Evolutionary conservation across 1,140 invertebrate species (phyloP).

Genomic region (Brachionus asplanchnoidis): DNA sequence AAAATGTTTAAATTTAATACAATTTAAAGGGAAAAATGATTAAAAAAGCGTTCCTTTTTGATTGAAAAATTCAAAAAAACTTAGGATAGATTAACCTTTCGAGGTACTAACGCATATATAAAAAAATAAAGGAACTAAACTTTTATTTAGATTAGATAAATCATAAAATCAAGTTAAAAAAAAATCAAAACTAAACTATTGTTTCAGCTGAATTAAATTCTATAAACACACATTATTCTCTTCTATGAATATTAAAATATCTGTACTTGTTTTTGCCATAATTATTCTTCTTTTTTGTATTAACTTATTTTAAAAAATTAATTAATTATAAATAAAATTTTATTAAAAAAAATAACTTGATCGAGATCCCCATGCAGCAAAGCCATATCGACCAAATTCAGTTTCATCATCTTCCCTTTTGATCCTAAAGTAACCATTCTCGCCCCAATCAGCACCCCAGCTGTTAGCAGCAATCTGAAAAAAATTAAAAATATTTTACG

Average conservation of each 20-base stretch:
- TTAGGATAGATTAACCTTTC: too few relatives aligned
- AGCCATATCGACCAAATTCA: conserved; percentile 37
- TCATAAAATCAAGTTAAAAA: not conserved
- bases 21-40: too few relatives aligned
- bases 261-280: not conserved
- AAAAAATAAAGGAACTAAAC: not conserved
- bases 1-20: too few relatives aligned
- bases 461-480: conserved; percentile 34
- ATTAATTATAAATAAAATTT: not conserved
- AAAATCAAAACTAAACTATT: not conserved
- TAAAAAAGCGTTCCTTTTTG: too few relatives aligned
- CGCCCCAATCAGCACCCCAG: conserved; percentile 30
- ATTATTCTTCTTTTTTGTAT: not conserved
- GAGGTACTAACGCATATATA: too few relatives aligned
- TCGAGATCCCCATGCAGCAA: conserved; percentile 11
- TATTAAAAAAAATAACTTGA: not conserved
- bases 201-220: not conserved
- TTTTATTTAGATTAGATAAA: not conserved
- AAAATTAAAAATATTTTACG: not conserved
- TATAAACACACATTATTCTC: not conserved
- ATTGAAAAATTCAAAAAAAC: too few relatives aligned
- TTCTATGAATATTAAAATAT: conserved; percentile 6
- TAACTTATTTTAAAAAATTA: not conserved
- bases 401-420: not conserved
- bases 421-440: conserved; percentile 35